A percentile compares a stretch with the other conserved stretches of the same genome.
These are phyloP conservation scores for Cordilura impudica DNA, from an alignment of 2,888 invertebrate species.

Conservation along the genomic window DNA sequence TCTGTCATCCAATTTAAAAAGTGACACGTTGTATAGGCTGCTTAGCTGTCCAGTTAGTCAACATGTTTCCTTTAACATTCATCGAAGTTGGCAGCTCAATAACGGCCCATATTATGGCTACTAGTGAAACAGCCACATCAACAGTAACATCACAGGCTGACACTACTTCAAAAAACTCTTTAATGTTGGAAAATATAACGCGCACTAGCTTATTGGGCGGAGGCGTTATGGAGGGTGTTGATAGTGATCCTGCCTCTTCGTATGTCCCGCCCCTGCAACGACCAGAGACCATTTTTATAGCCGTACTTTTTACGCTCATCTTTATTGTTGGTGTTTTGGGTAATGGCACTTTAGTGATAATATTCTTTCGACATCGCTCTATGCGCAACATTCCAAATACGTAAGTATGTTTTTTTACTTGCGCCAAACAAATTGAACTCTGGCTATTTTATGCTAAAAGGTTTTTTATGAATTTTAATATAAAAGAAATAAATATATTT, in stretches of 20 bases:
- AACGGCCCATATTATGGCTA: conserved; percentile 18
- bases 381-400: conserved; percentile 96
- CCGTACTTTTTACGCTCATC: conserved; percentile 90
- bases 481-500: too few species aligned
- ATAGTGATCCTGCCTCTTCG: conserved; percentile 47
- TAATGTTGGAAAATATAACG: conserved; percentile 30
- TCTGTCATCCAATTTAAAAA: neutral
- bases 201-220: neutral
- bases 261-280: conserved; percentile 84
- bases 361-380: conserved; percentile 89
- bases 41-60: conserved; percentile 15
- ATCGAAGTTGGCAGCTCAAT: conserved; percentile 56
- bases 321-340: conserved; percentile 93
- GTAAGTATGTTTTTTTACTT: conserved; percentile 79
- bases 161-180: conserved; percentile 1
- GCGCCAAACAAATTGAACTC: too few species aligned
- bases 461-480: too few species aligned
- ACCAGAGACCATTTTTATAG: conserved; percentile 92
- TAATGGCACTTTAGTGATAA: conserved; percentile 91
- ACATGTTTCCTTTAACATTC: conserved; percentile 57
- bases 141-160: conserved; percentile 1
- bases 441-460: neutral
- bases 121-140: conserved; percentile 4
- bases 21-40: neutral
- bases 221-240: conserved; percentile 30